These are phyloP conservation scores for Actinia equina DNA, from an alignment of 64 coral and sea anemone genomes.

Conservation along the genomic window DNA sequence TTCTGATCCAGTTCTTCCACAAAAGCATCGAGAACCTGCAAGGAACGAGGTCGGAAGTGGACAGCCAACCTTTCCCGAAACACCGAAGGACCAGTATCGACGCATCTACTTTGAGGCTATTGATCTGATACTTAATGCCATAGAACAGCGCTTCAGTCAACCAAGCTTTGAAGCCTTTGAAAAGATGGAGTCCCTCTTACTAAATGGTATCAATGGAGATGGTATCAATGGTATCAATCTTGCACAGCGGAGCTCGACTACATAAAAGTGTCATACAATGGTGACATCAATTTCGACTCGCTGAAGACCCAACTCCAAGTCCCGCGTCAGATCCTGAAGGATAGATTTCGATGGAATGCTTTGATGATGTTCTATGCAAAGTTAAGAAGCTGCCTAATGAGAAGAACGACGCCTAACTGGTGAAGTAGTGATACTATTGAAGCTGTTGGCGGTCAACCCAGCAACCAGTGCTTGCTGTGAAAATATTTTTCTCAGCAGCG, in stretches of 20 bases:
- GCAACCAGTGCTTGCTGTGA: constrained; percentile 38
- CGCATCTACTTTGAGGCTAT: constrained; percentile 35
- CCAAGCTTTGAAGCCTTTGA: not conserved
- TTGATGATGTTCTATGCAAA: not conserved
- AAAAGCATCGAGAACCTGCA: constrained; percentile 6
- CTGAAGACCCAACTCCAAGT: not conserved
- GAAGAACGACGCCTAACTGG: constrained; percentile 11
- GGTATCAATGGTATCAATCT: too few relatives aligned
- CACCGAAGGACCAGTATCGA: not conserved
- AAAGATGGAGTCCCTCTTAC: constrained; percentile 52
- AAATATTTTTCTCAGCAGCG: constrained; percentile 40
- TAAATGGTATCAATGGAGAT: constrained; percentile 40
- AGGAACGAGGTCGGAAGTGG: constrained; percentile 23
- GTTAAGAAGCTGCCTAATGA: constrained; percentile 15
- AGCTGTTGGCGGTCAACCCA: constrained; percentile 23
- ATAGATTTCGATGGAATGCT: not conserved
- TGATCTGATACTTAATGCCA: constrained; percentile 57
- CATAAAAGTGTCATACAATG: constrained; percentile 5
- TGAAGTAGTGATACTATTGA: too few relatives aligned
- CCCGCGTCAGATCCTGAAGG: not conserved
- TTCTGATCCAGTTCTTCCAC: constrained; percentile 4
- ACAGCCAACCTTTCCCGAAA: constrained; percentile 13
- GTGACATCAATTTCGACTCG: not conserved
- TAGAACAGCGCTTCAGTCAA: constrained; percentile 54
- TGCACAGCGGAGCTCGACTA: constrained; percentile 35